Evolutionary conservation across 2,797 vertebrate genomes (phyloP), one percentile per base, ranked within the genome.

Genomic region (Etheostoma nigrum): DNA sequence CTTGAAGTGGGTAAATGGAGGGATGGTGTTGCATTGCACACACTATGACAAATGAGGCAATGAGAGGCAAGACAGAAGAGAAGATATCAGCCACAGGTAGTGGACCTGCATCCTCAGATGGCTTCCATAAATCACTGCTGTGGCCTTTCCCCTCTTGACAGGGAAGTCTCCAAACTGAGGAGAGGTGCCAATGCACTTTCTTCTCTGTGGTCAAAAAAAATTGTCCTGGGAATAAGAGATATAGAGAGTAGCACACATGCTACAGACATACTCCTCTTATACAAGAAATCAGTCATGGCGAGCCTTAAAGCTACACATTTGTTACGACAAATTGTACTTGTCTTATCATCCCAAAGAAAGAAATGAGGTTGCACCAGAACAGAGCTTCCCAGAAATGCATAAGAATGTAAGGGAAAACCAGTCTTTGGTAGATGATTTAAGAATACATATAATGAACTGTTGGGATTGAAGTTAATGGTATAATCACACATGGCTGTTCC

Each of bases 31-130:
- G 94, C 83, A 88, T 93, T 85, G 91, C 81, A 80, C 80, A 86
- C 79, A 72, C 80, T 88, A 94, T 94, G 94, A 96, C 93, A 94
- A 95, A 95, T 90, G 94, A 95, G 93, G 93, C 95, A 94, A 95
- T 91, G 94, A 96, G 72, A 79, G 73, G 66, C 49, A 25, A 87
- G 77, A 76, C 72, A 77, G 68, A 80, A 72, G 74, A 87, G 73
- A 57, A 92, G 86, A 86, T 90, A 86, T 91, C 89, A 93, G 84
- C 87, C 60, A 89, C 90, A 93, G 93, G 88, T 94, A 93, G 91
- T 47, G 85, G 88, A 94, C 93, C 92, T 93, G 90, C 80, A 88
- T 86, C 85, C 86, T 84, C 82, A 91, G 85, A 92, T 86, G 92
- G 75, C 82, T 73, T 83, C 86, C 86, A 92, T 93, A 94, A 95